phyloP scores from a whole-genome alignment of 2,888 invertebrate genomes.

The Synanthedon andrenaeformis region DNA sequence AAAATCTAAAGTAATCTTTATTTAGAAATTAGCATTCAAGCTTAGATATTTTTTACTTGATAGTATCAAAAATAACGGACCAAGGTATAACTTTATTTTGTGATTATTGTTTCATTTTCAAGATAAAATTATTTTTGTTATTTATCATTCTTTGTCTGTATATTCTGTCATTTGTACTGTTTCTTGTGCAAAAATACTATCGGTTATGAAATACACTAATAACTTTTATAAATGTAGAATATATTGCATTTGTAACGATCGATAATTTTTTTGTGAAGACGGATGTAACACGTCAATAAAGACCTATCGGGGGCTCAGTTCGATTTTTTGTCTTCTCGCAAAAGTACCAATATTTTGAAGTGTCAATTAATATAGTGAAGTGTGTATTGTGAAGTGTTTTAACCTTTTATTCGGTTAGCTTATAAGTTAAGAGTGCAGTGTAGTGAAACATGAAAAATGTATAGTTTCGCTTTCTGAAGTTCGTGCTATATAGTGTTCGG shows the following conservation, averaged over 20 bases:
- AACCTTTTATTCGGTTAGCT: neutral
- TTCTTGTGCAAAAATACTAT: conserved; percentile 8
- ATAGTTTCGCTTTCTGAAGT: neutral
- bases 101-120: conserved; percentile 33
- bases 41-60: conserved; percentile 48
- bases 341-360: conserved; percentile 44
- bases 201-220: neutral
- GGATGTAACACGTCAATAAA: conserved; percentile 70
- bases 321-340: conserved; percentile 36
- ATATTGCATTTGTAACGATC: conserved; percentile 32
- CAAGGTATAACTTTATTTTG: conserved; percentile 76
- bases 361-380: conserved; percentile 29
- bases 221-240: too few species aligned
- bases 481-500: conserved; percentile 12
- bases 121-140: conserved; percentile 50
- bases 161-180: conserved; percentile 42
- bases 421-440: neutral
- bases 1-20: conserved; percentile 66
- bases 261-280: conserved; percentile 51
- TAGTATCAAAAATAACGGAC: conserved; percentile 82
- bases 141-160: conserved; percentile 52
- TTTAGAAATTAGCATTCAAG: conserved; percentile 49
- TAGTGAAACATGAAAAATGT: neutral
- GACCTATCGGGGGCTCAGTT: conserved; percentile 56
- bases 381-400: conserved; percentile 9